These are phyloP conservation scores for Corythucha ciliata DNA, from an alignment of 2,888 invertebrate genomes.

Conservation along the genomic window DNA sequence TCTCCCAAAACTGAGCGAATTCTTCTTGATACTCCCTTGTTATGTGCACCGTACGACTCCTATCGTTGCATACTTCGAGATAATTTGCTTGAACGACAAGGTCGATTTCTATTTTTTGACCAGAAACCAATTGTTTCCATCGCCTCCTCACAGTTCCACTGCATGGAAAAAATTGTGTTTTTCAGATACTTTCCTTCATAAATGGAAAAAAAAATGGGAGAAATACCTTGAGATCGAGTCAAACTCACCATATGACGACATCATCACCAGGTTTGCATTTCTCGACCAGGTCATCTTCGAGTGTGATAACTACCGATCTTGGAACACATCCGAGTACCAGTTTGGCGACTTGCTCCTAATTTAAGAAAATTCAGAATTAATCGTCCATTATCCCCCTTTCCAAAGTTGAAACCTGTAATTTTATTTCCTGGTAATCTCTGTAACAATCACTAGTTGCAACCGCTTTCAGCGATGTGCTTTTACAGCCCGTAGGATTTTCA, in stretches of 20 bases:
- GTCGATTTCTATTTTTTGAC: constrained; percentile 58
- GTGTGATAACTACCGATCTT: constrained; percentile 62
- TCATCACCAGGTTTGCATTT: constrained; percentile 82
- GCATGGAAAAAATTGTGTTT: constrained; percentile 26
- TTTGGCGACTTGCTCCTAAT: constrained; percentile 66
- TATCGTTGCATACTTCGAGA: constrained; percentile 54
- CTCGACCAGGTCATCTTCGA: constrained; percentile 81
- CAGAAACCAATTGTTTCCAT: constrained; percentile 54
- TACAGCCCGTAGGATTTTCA: constrained; percentile 50
- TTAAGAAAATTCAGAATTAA: too few species aligned
- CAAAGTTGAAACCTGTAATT: constrained; percentile 75
- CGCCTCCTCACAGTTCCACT: constrained; percentile 69
- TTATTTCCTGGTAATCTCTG: constrained; percentile 77
- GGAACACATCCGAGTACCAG: constrained; percentile 63
- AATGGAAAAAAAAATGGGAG: not conserved
- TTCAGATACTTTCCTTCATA: not conserved
- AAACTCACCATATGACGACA: constrained; percentile 63
- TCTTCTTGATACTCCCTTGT: constrained; percentile 58
- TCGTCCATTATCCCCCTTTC: too few species aligned
- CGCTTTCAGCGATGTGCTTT: constrained; percentile 47
- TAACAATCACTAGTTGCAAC: constrained; percentile 47
- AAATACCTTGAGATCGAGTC: not conserved
- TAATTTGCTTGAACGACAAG: constrained; percentile 62
- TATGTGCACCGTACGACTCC: constrained; percentile 44
- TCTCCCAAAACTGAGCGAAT: constrained; percentile 63